These are phyloP conservation scores for Archilochus colubris DNA, from an alignment of 2,113 vertebrate species.

Conservation along the genomic window DNA sequence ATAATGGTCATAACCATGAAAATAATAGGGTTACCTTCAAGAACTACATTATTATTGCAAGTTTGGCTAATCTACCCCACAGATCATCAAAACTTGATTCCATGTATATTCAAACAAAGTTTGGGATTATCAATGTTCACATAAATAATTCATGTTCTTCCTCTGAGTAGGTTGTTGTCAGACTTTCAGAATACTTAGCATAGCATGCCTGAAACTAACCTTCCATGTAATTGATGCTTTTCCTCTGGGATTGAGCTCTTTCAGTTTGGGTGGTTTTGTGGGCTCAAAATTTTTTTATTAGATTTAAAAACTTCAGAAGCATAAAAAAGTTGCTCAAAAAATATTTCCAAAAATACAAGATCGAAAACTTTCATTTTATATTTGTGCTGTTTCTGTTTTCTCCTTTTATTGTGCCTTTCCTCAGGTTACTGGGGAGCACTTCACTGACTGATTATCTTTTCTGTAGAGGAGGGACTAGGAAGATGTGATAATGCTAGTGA, in stretches of 20 bases:
- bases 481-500: background rate
- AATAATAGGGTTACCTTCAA: background rate
- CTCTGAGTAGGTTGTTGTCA: background rate
- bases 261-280: background rate
- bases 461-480: background rate
- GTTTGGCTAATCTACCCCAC: background rate
- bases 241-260: background rate
- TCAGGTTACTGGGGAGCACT: background rate
- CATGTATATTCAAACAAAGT: constrained; percentile 17
- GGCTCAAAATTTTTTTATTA: background rate
- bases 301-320: background rate
- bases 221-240: background rate
- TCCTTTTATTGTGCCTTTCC: background rate
- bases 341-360: background rate
- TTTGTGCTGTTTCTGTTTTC: background rate
- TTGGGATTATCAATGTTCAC: background rate
- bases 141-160: constrained; percentile 31
- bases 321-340: background rate
- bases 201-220: background rate
- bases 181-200: background rate
- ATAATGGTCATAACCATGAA: background rate
- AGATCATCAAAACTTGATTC: constrained; percentile 13
- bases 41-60: background rate
- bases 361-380: background rate
- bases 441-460: background rate